phyloP scores from a whole-genome alignment of 2,888 invertebrate genomes.

The Synergus japonicus region DNA sequence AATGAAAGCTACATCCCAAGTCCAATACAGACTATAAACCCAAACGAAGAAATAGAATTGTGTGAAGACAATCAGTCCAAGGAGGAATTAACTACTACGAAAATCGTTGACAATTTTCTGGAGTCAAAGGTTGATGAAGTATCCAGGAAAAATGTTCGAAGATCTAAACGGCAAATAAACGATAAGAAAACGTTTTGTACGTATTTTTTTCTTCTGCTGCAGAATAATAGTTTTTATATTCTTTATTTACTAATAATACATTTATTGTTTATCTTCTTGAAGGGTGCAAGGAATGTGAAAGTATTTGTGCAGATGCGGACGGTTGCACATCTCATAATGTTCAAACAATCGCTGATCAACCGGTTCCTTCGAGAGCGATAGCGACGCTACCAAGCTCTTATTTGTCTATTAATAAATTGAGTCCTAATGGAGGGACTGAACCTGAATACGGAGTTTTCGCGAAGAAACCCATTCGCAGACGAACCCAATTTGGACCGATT shows the following conservation, averaged over 20 bases:
- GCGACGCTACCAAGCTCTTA: constrained; percentile 87
- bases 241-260: not conserved
- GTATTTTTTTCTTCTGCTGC: constrained; percentile 43
- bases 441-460: constrained; percentile 82
- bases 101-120: constrained; percentile 48
- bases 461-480: constrained; percentile 83
- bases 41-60: constrained; percentile 46
- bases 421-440: constrained; percentile 55
- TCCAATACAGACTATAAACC: constrained; percentile 47
- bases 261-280: constrained; percentile 17
- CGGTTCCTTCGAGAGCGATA: constrained; percentile 86
- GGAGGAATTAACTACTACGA: constrained; percentile 54
- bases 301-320: constrained; percentile 67
- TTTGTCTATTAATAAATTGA: constrained; percentile 79
- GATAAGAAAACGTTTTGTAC: constrained; percentile 70
- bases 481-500: constrained; percentile 89
- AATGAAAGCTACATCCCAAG: constrained; percentile 40
- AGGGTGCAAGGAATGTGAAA: constrained; percentile 78
- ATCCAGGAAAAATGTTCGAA: constrained; percentile 60
- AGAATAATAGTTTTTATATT: not conserved
- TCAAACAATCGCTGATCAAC: constrained; percentile 82
- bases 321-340: constrained; percentile 74
- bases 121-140: constrained; percentile 50
- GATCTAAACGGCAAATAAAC: constrained; percentile 67
- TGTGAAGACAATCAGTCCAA: constrained; percentile 44